These are phyloP conservation scores for Invenusta paracnida DNA, from an alignment of 2,888 invertebrate genomes.

Conservation along the genomic window DNA sequence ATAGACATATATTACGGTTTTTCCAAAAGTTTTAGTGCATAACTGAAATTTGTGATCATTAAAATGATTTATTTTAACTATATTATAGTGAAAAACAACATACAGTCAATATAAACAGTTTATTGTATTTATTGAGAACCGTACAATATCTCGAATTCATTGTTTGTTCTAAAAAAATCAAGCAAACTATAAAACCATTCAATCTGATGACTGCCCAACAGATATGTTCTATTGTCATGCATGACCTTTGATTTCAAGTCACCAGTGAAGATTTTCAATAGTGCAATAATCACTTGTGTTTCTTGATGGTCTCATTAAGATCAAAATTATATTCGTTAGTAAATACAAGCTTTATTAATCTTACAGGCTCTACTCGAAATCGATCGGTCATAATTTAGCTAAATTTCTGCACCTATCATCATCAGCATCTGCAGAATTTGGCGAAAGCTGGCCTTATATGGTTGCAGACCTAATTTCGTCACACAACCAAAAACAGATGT, in stretches of 20 bases:
- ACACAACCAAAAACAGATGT: too few species aligned
- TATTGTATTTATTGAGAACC: neutral
- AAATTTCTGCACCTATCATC: neutral
- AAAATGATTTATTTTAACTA: too few species aligned
- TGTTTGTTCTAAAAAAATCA: neutral
- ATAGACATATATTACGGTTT: too few species aligned
- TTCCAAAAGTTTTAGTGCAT: too few species aligned
- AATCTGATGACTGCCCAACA: neutral
- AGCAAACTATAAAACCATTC: neutral
- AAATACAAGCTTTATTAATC: neutral
- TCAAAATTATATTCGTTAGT: neutral
- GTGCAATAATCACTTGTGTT: neutral
- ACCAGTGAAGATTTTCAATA: neutral
- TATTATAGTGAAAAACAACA: too few species aligned
- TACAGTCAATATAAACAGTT: too few species aligned
- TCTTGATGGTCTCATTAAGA: neutral
- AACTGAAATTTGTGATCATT: too few species aligned
- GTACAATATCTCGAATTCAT: neutral
- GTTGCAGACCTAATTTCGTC: too few species aligned
- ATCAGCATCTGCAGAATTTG: neutral
- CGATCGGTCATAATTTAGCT: neutral
- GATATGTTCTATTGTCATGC: neutral
- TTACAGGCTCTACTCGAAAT: neutral
- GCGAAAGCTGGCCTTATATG: too few species aligned
- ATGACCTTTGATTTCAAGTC: neutral